Evolutionary conservation across 2,113 vertebrate genomes (phyloP).

Genomic region (Corapipo altera): DNA sequence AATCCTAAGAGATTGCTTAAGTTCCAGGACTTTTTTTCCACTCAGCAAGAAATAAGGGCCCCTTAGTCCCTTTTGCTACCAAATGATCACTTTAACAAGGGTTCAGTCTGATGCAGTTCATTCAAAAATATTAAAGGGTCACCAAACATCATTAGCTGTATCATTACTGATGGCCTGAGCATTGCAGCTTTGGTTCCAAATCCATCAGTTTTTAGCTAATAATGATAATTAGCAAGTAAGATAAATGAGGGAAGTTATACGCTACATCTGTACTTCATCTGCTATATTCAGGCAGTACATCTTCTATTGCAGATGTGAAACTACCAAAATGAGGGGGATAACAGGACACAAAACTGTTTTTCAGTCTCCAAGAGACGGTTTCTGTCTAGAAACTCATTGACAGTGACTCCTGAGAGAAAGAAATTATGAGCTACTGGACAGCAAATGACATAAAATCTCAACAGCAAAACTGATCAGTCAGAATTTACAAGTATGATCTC

Average conservation of each 20-base stretch:
- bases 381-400: neutral
- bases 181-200: neutral
- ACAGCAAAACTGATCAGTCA: neutral
- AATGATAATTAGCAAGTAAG: constrained; percentile 14
- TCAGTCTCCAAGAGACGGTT: neutral
- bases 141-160: neutral
- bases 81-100: neutral
- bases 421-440: neutral
- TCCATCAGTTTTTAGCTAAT: neutral
- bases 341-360: neutral
- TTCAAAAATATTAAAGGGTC: neutral
- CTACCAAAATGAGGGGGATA: neutral
- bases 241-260: neutral
- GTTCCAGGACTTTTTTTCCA: neutral
- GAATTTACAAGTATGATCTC: neutral
- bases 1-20: neutral
- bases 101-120: neutral
- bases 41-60: neutral
- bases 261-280: neutral
- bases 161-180: neutral
- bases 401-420: neutral
- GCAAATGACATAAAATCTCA: neutral
- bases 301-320: neutral
- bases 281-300: neutral
- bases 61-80: neutral